A percentile compares a stretch with the other conserved stretches of the same genome.
Conservation (phyloP, 2,113 vertebrate species). For the Hemiscyllium ocellatum region DNA sequence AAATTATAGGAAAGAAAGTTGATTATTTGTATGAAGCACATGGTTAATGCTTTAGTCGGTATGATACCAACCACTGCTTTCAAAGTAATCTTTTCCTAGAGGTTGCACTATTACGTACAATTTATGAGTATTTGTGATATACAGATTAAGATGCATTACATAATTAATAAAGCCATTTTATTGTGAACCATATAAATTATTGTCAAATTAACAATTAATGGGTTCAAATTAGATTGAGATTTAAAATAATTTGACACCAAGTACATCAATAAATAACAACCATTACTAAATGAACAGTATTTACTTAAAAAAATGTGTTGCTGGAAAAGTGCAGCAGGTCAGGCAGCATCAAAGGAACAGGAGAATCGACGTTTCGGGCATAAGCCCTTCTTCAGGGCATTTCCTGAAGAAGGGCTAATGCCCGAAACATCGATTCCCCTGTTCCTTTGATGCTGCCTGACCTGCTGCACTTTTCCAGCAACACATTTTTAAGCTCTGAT, state of each 20-base stretch:
- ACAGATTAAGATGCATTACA: conserved; percentile 1
- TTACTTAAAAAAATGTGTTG: no score
- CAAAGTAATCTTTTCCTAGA: background rate
- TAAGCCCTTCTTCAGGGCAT: no score
- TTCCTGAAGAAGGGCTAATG: no score
- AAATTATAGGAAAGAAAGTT: background rate
- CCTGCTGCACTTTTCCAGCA: no score
- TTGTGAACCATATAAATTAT: background rate
- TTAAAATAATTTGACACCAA: background rate
- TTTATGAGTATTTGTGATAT: conserved; percentile 12
- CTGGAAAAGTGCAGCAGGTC: no score
- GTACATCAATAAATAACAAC: background rate
- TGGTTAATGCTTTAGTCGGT: background rate
- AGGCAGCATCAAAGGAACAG: no score
- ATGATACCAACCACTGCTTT: background rate
- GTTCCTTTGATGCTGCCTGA: no score
- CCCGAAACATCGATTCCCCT: no score
- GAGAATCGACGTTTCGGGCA: no score
- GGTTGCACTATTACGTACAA: background rate
- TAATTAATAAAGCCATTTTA: conserved; percentile 20
- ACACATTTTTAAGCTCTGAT: no score
- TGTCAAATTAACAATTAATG: conserved; percentile 16
- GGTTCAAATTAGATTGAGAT: background rate
- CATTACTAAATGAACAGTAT: background rate
- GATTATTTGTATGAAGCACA: background rate